These are phyloP conservation scores for Pterobdella sp. DNA, from an alignment of 2,888 invertebrate species.

Conservation along the genomic window DNA sequence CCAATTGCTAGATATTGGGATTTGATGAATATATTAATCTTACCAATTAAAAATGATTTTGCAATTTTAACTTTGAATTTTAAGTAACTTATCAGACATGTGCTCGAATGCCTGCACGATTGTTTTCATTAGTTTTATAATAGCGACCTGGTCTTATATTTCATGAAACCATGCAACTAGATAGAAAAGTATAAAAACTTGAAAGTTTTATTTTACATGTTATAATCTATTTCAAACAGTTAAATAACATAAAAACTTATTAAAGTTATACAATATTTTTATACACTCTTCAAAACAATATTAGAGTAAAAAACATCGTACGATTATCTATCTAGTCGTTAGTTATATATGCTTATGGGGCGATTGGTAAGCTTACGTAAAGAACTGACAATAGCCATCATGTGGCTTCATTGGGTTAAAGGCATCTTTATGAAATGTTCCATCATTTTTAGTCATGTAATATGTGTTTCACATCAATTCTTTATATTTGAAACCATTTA, in stretches of 20 bases:
- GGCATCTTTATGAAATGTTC: no score
- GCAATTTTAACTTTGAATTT: not conserved
- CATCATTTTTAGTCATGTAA: no score
- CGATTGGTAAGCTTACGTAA: no score
- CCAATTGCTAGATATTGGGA: not conserved
- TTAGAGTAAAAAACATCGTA: not conserved
- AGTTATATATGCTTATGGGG: slow-evolving; percentile 3
- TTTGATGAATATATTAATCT: not conserved
- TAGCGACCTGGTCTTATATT: not conserved
- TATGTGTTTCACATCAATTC: no score
- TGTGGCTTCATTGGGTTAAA: no score
- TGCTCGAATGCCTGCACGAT: not conserved
- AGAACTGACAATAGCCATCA: no score
- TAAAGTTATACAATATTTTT: not conserved
- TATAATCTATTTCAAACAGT: not conserved
- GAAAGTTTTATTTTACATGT: not conserved
- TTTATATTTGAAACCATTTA: no score
- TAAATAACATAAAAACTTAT: not conserved
- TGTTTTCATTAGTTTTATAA: slow-evolving; percentile 12
- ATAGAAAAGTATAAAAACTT: not conserved
- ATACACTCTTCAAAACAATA: not conserved
- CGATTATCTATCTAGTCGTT: slow-evolving; percentile 13
- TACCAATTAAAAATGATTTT: not conserved
- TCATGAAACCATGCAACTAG: not conserved
- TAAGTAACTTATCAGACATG: not conserved